phyloP scores from a whole-genome alignment of 30 jellyfish, hydroid and myxozoan species.

The Turritopsis rubra region DNA sequence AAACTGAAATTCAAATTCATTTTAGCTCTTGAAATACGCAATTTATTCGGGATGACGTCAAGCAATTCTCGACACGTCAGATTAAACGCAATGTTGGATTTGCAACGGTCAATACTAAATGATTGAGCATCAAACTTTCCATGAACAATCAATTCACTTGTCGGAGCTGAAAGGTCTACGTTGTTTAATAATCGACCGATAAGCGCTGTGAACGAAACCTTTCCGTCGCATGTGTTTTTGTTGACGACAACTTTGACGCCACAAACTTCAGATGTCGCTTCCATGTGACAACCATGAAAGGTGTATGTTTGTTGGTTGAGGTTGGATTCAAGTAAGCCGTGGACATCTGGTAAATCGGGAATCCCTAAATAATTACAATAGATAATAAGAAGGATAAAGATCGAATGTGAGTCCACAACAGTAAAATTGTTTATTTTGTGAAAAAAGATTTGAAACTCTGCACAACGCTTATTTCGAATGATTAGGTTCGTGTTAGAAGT shows the following conservation, averaged over 20 bases:
- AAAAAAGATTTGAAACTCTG: no score
- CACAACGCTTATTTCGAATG: no score
- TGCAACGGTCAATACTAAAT: slow-evolving; percentile 56
- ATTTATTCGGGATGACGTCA: slow-evolving; percentile 76
- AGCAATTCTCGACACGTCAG: slow-evolving; percentile 59
- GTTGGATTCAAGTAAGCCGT: slow-evolving; percentile 13
- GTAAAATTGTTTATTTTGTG: background rate
- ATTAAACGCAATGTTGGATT: slow-evolving; percentile 49
- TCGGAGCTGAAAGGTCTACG: slow-evolving; percentile 32
- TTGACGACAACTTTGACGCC: slow-evolving; percentile 5
- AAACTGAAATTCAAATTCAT: slow-evolving; percentile 37
- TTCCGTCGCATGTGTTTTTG: slow-evolving; percentile 48
- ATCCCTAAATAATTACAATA: background rate
- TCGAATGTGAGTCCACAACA: no score
- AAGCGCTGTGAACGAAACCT: slow-evolving; percentile 47
- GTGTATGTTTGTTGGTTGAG: slow-evolving; percentile 20
- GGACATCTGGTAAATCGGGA: slow-evolving; percentile 22
- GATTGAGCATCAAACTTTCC: slow-evolving; percentile 56
- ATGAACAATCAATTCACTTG: slow-evolving; percentile 49
- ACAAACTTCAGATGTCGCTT: slow-evolving; percentile 30
- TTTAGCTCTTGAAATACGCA: slow-evolving; percentile 49
- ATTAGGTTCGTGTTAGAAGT: no score
- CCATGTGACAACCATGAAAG: slow-evolving; percentile 18
- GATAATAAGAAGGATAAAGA: no score
- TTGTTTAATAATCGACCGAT: slow-evolving; percentile 61